These are phyloP conservation scores for Molossus alvarezi DNA, from an alignment of 2,797 vertebrate genomes.

Conservation along the genomic window DNA sequence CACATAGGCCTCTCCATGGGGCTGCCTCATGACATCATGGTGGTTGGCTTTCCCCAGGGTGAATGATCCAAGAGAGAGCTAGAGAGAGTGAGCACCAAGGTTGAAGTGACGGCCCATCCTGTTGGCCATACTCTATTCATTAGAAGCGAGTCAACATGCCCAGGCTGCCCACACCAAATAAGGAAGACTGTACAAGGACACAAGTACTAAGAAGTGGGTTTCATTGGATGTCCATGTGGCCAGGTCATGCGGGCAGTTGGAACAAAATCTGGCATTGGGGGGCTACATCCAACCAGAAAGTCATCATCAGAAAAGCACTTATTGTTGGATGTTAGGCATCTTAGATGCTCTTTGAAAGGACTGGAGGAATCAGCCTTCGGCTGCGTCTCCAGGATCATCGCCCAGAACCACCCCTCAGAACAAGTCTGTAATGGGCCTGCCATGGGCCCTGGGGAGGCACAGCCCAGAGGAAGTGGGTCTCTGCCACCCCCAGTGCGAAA, in stretches of 20 bases:
- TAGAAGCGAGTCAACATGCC: background rate
- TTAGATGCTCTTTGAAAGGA: background rate
- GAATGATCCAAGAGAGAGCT: background rate
- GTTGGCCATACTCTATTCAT: background rate
- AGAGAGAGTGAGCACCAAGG: background rate
- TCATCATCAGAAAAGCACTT: background rate
- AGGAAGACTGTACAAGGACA: background rate
- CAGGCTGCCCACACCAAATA: background rate
- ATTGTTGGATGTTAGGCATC: background rate
- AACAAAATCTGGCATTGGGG: background rate
- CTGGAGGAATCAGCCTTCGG: background rate
- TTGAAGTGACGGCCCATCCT: background rate
- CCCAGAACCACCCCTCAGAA: background rate
- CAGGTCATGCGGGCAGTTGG: background rate
- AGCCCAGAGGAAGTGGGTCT: background rate
- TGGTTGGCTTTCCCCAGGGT: background rate
- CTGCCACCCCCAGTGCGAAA: background rate
- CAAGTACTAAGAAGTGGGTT: background rate
- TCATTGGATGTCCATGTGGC: background rate
- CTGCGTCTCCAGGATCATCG: background rate
- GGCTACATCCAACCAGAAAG: background rate
- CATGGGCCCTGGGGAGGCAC: background rate
- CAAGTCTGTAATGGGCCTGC: background rate
- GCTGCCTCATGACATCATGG: background rate
- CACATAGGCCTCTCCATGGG: accelerated